Conservation (phyloP, 2,888 invertebrate species). For the Acrocera orbiculus region DNA sequence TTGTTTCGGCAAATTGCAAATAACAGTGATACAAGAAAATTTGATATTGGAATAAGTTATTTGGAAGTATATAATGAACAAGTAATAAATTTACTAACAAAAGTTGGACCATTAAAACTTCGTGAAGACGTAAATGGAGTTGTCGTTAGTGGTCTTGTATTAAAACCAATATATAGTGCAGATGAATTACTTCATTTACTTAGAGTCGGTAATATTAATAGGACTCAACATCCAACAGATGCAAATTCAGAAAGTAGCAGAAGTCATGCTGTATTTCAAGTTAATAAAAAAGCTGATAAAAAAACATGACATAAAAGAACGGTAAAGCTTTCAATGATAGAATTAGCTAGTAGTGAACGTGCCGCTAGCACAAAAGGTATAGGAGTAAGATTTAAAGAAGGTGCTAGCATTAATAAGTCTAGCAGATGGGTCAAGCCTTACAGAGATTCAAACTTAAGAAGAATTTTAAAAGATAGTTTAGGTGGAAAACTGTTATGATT, state of each 20-base stretch:
- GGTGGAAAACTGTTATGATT: constrained; percentile 90
- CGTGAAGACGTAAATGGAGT: constrained; percentile 72
- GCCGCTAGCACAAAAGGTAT: constrained; percentile 72
- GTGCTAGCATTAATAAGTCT: constrained; percentile 85
- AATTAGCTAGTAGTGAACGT: constrained; percentile 84
- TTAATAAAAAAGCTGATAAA: constrained; percentile 46
- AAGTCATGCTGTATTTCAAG: constrained; percentile 91
- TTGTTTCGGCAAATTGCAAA: constrained; percentile 57
- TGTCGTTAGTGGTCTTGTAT: constrained; percentile 58
- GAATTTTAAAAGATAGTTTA: constrained; percentile 77
- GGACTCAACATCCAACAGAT: constrained; percentile 90
- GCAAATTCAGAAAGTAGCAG: constrained; percentile 88
- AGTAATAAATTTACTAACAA: constrained; percentile 65
- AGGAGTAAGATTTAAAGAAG: constrained; percentile 74
- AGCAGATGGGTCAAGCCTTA: constrained; percentile 69
- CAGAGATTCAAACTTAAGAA: constrained; percentile 78
- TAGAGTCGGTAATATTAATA: constrained; percentile 64
- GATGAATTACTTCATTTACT: constrained; percentile 61
- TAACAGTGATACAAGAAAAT: constrained; percentile 50
- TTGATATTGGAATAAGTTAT: constrained; percentile 72
- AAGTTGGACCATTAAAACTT: constrained; percentile 50
- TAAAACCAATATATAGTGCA: constrained; percentile 55
- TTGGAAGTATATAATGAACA: constrained; percentile 79
- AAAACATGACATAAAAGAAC: constrained; percentile 49
- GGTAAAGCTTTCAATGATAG: constrained; percentile 86